Evolutionary conservation across 2,797 vertebrate species (phyloP), one percentile per base, ranked within the genome.

Genomic region (Alectoris magna): DNA sequence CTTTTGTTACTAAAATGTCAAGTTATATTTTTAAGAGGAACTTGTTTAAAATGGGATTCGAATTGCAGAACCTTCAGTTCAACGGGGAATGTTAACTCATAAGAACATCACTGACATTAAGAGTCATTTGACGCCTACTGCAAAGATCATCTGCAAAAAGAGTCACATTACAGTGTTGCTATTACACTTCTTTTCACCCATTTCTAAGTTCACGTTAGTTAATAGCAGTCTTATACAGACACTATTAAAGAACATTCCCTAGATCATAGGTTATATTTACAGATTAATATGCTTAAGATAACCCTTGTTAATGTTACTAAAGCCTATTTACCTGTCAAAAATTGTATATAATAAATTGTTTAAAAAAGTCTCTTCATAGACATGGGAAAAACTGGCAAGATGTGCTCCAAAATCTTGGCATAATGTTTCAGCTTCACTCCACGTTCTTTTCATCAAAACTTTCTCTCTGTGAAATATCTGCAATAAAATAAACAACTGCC

Each of bases 401-500:
- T 99, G 98, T 81, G 98, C 98, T 72, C 99, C 99, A 43, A 99
- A 98, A 92, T 98, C 98, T 95, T 98, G 98, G 96, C 99, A 99
- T 95, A 99, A 98, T 1, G 97, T 97, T 97, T 99, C 99, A 21
- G 99, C 99, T 96, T 99, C 99, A 59, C 97, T 96, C 99, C 99
- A 99, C 6, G 99, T 98, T 94, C 99, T 99, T 95, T 98, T 99
- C 98, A 98, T 98, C 75, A 99, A 92, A 86, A 99, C 97, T 93
- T 99, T 99, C 97, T 99, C 99, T 79, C 96, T 98, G 68, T 99
- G 99, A 96, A 99, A 99, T 90, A 99, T 98, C 99, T 99, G 74
- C 89, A 91, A 90, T 60, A 84, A 95, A 88, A 92, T 49, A 84
- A 81, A 71, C 29, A 69, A 69, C 43, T 41, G 14, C 22, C 26